Conservation (phyloP, 2,797 vertebrate species). For the Falco biarmicus region DNA sequence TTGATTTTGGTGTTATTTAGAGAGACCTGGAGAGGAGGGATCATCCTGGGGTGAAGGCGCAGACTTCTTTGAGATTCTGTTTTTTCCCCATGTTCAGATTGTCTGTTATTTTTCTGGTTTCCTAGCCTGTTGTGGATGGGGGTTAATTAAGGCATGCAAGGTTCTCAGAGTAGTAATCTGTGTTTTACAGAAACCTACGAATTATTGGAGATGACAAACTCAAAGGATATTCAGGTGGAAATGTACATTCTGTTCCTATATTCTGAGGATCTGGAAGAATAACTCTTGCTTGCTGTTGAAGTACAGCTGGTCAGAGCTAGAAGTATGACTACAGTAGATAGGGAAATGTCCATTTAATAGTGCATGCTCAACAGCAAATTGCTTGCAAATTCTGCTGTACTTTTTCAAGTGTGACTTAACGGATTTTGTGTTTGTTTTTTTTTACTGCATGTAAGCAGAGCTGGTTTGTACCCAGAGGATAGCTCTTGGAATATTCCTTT, state of each 20-base stretch:
- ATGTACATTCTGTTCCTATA: neutral
- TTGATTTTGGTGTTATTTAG: neutral
- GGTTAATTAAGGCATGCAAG: neutral
- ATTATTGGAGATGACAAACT: neutral
- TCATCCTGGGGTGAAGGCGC: neutral
- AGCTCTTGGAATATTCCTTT: neutral
- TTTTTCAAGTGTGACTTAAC: neutral
- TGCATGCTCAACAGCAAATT: neutral
- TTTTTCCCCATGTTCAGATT: neutral
- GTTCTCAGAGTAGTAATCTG: neutral
- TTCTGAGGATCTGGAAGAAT: neutral
- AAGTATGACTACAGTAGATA: neutral
- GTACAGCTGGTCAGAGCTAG: neutral
- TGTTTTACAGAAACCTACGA: neutral
- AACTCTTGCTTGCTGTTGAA: neutral
- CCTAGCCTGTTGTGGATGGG: neutral
- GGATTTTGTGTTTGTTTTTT: neutral
- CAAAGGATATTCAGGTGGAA: neutral
- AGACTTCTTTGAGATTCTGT: neutral
- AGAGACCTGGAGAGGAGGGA: neutral
- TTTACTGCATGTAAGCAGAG: neutral
- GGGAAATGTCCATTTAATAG: neutral
- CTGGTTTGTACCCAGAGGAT: neutral
- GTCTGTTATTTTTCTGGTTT: neutral
- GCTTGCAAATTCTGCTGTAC: neutral